These are phyloP conservation scores for Polydrusus tereticollis DNA, from an alignment of 2,888 invertebrate genomes.

Conservation along the genomic window DNA sequence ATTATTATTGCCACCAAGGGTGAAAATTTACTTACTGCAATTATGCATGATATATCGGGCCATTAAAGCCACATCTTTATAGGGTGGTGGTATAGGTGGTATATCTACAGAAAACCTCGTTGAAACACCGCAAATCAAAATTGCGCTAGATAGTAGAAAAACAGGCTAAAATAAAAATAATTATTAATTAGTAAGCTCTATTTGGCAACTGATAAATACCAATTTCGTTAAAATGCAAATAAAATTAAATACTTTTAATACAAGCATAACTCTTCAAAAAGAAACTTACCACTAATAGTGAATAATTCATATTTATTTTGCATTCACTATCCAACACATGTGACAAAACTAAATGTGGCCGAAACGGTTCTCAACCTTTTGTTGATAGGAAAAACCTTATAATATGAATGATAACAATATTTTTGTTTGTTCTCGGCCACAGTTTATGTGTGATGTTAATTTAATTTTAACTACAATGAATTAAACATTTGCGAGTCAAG, in stretches of 20 bases:
- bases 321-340: too few species aligned
- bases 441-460: neutral
- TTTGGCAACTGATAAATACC: neutral
- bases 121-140: neutral
- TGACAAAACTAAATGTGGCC: too few species aligned
- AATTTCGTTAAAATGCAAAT: too few species aligned
- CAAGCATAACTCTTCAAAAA: too few species aligned
- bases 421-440: neutral
- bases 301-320: too few species aligned
- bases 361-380: too few species aligned
- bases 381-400: too few species aligned
- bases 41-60: constrained; percentile 81
- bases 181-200: too few species aligned
- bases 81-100: constrained; percentile 70
- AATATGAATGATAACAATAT: neutral
- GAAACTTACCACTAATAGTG: too few species aligned
- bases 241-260: too few species aligned
- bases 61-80: constrained; percentile 74
- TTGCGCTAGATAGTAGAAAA: neutral
- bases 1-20: too few species aligned
- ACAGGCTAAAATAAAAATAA: neutral
- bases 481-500: constrained; percentile 12
- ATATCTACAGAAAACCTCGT: neutral
- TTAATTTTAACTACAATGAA: constrained; percentile 8
- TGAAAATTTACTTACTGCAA: constrained; percentile 74